A percentile compares a stretch with the other conserved stretches of the same genome.
These are phyloP conservation scores for Cylloceria caligata DNA, from an alignment of 2,888 invertebrate genomes.

Conservation along the genomic window DNA sequence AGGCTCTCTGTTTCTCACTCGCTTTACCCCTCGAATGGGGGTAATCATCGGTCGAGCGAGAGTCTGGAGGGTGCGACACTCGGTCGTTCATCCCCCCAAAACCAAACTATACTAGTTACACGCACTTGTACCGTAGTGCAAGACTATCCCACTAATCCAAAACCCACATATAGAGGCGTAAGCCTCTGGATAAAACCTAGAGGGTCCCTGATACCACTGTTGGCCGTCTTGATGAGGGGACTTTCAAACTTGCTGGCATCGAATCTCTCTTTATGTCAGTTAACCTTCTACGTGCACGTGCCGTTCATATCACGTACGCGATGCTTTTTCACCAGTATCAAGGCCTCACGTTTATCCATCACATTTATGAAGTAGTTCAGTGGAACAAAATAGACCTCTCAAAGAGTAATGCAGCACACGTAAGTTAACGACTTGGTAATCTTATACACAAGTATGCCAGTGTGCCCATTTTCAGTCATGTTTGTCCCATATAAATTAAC, in stretches of 20 bases:
- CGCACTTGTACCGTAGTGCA: conserved; percentile 43
- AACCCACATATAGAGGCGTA: conserved; percentile 69
- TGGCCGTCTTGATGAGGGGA: conserved; percentile 24
- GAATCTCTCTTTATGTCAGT: conserved; percentile 48
- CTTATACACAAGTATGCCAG: neutral
- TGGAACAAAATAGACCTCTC: neutral
- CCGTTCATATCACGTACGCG: conserved; percentile 59
- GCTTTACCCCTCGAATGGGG: conserved; percentile 71
- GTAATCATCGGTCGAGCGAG: conserved; percentile 75
- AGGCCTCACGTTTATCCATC: conserved; percentile 28
- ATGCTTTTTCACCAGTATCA: conserved; percentile 39
- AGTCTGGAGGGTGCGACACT: conserved; percentile 70
- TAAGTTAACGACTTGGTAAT: neutral
- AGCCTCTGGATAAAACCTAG: conserved; percentile 66
- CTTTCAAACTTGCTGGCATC: conserved; percentile 51
- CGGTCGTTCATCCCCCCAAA: conserved; percentile 55
- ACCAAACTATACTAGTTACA: conserved; percentile 45
- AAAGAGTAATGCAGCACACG: neutral
- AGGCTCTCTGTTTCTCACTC: conserved; percentile 21
- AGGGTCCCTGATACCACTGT: conserved; percentile 20
- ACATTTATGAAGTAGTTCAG: conserved; percentile 8
- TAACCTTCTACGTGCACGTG: conserved; percentile 52
- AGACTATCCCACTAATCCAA: conserved; percentile 73
- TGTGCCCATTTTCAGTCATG: neutral
- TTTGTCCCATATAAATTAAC: conserved; percentile 2